phyloP scores from a whole-genome alignment of 2,888 invertebrate genomes.

The Chirona hameri region DNA sequence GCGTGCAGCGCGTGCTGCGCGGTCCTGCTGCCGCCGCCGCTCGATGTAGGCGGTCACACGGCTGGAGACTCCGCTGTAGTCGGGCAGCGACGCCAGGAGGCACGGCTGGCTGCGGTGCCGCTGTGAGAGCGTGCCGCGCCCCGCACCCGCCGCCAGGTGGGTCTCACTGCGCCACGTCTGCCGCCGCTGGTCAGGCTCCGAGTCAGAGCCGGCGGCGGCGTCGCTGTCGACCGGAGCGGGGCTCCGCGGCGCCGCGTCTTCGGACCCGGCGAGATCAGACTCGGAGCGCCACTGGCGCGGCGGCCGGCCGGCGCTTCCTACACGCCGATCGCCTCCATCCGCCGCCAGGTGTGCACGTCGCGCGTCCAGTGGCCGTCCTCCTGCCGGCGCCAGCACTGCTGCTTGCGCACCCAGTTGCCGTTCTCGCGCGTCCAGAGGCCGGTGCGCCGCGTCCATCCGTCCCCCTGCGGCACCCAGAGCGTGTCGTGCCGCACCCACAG shows the following conservation, averaged over 20 bases:
- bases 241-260: neutral
- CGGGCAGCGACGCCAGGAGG: neutral
- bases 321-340: neutral
- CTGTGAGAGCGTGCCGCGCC: neutral
- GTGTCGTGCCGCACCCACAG: neutral
- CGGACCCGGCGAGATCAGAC: neutral
- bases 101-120: slow-evolving; percentile 14
- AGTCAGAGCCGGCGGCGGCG: neutral
- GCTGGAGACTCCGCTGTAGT: slow-evolving; percentile 8
- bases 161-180: slow-evolving; percentile 25
- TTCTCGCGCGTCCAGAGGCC: slow-evolving; percentile 6
- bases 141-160: neutral
- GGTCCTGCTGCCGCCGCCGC: slow-evolving; percentile 1
- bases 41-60: neutral
- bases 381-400: slow-evolving; percentile 3
- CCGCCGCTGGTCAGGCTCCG: neutral
- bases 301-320: neutral
- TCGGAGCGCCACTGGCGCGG: slow-evolving; percentile 3
- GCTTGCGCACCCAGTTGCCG: slow-evolving; percentile 1
- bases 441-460: neutral
- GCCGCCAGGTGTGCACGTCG: neutral
- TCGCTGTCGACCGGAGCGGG: neutral
- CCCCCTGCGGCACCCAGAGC: neutral
- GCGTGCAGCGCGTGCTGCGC: neutral
- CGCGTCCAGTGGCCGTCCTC: slow-evolving; percentile 12